Evolutionary conservation across 2,888 invertebrate species (phyloP).

Genomic region (Lucinisca nassula): DNA sequence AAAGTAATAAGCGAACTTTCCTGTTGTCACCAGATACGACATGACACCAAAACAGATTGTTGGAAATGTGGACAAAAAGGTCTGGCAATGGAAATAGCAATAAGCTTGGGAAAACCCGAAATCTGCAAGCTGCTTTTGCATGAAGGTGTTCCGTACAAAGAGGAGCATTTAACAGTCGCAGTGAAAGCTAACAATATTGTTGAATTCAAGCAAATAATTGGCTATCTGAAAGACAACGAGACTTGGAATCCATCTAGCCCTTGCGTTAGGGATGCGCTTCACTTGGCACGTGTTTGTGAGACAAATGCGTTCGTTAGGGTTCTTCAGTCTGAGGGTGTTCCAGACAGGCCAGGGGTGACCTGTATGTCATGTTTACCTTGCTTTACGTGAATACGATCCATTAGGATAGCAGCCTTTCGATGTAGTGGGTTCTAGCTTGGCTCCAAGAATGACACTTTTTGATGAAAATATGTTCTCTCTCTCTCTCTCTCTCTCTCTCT

Average conservation of each 20-base stretch:
- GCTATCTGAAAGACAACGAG: conserved; percentile 28
- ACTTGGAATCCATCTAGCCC: conserved; percentile 23
- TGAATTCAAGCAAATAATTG: conserved; percentile 37
- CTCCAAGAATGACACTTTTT: no score
- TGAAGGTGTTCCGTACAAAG: conserved; percentile 43
- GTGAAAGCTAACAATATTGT: conserved; percentile 56
- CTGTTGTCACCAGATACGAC: conserved; percentile 30
- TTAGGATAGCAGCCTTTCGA: no score
- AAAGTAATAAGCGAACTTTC: conserved; percentile 43
- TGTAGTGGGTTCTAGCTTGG: no score
- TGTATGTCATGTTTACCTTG: conserved; percentile 20
- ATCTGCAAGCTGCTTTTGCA: conserved; percentile 41
- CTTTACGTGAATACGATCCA: not conserved
- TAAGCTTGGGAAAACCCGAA: conserved; percentile 51
- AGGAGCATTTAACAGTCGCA: conserved; percentile 53
- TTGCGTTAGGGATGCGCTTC: conserved; percentile 35
- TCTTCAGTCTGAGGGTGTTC: conserved; percentile 46
- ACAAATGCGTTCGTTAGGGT: conserved; percentile 31
- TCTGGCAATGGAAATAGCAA: conserved; percentile 52
- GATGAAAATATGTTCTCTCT: no score
- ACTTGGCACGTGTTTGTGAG: conserved; percentile 24
- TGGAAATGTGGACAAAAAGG: conserved; percentile 67
- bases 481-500: no score
- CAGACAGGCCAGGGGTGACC: conserved; percentile 22
- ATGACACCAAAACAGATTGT: conserved; percentile 21